These are phyloP conservation scores for Cataglyphis rosenhaueri DNA, from an alignment of 2,888 invertebrate species.

Conservation along the genomic window DNA sequence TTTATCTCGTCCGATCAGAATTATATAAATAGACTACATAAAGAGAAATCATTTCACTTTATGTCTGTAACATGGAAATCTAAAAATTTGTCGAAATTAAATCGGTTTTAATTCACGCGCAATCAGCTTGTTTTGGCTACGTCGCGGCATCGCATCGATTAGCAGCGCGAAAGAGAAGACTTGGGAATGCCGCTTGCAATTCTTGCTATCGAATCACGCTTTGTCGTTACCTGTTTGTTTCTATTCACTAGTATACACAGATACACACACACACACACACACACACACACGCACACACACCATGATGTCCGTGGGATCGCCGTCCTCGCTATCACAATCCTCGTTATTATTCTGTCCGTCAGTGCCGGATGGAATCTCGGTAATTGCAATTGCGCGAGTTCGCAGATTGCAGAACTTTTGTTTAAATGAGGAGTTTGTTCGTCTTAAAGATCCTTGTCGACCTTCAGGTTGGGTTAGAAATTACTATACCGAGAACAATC, in stretches of 20 bases:
- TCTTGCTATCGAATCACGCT: constrained; percentile 45
- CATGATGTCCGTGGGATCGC: constrained; percentile 22
- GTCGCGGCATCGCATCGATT: constrained; percentile 17
- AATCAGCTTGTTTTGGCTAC: constrained; percentile 20
- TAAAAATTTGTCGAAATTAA: constrained; percentile 1
- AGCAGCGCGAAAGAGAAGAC: constrained; percentile 23
- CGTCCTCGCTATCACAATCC: constrained; percentile 24
- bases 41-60: not conserved
- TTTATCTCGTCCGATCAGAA: not conserved
- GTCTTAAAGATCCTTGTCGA: constrained; percentile 30
- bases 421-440: constrained; percentile 32
- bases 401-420: constrained; percentile 43
- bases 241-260: constrained; percentile 29
- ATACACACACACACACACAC: not conserved
- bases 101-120: constrained; percentile 4
- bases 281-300: not conserved
- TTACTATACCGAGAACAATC: constrained; percentile 19
- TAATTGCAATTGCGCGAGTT: constrained; percentile 48
- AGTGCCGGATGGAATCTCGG: constrained; percentile 40
- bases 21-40: not conserved
- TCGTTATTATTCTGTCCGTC: constrained; percentile 37
- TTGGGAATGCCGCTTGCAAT: constrained; percentile 31
- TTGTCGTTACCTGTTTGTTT: constrained; percentile 47
- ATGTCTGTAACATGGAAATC: not conserved
- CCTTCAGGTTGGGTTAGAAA: constrained; percentile 23